These are phyloP conservation scores for Dendronephthya gigantea DNA, from an alignment of 64 coral and sea anemone genomes.

Conservation along the genomic window DNA sequence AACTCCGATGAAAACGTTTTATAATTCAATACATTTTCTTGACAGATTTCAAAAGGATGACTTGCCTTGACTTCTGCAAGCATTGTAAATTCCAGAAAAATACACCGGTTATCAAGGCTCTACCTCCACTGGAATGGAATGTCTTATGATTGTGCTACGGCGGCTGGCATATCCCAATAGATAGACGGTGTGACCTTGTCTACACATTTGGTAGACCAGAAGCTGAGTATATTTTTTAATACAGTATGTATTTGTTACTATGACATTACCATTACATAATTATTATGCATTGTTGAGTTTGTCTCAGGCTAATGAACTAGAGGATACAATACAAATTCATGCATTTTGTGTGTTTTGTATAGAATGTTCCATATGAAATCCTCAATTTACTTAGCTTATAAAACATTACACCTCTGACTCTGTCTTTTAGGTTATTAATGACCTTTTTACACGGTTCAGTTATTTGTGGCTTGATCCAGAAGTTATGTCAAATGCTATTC, in stretches of 20 bases:
- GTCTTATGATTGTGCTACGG: conserved; percentile 16
- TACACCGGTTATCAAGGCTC: conserved; percentile 20
- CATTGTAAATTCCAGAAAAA: conserved; percentile 19
- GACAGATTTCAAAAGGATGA: conserved; percentile 19
- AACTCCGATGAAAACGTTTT: background rate
- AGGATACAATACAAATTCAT: conserved; percentile 13
- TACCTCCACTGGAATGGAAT: conserved; percentile 13
- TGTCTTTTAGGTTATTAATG: conserved; percentile 19
- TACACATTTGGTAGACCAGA: background rate
- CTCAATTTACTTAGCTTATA: background rate
- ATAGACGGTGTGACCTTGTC: conserved; percentile 1
- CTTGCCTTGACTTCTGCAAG: conserved; percentile 1
- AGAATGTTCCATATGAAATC: background rate
- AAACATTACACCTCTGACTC: background rate
- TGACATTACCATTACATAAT: background rate
- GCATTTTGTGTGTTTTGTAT: background rate
- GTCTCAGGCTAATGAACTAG: conserved; percentile 10
- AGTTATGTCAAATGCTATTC: conserved; percentile 22
- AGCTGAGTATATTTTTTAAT: conserved; percentile 21
- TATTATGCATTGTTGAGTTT: background rate
- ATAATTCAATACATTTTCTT: background rate
- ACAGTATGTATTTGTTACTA: conserved; percentile 5
- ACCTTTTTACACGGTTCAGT: conserved; percentile 18
- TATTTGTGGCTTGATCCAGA: conserved; percentile 15
- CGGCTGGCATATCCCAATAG: conserved; percentile 14